Base-by-base conservation (phyloP, 1,140 invertebrate species). In the Drosophila setifemur region DNA sequence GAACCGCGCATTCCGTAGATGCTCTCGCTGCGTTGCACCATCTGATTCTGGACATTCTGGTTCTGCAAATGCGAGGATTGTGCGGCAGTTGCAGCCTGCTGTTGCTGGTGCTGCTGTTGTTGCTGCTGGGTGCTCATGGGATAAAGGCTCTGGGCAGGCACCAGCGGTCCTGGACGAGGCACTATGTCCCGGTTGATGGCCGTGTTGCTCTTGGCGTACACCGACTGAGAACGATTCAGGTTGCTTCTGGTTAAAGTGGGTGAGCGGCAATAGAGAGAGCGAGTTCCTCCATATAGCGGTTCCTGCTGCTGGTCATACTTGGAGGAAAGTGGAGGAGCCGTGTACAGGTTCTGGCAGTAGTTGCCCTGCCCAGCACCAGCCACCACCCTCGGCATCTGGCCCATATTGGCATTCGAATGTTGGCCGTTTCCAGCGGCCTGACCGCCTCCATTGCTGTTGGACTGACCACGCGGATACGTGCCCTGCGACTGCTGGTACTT, bases 201-300 rank as follows among this genome's bases (percentile, higher is more conserved):
- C 4, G 92, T 92, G 1, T 95, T 94, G n/a, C 95, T 95, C 89
- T 96, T 96, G 2, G 95, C 93, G 89, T 97, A 97, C 14, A 97
- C 96, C 2, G 95, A 96, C 83, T 97, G 96, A 0, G 96, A 97
- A 49, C 96, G 93, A 88, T 96, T 96, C 29, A 97, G 91, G 90
- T 96, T 95, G 14, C 95, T 95, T 23, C 96, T 89, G 0, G 95
- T 95, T 2, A 96, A 90, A 3, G 95, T 95, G 12, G 96, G 96
- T 0, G 95, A 96, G 72, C 95, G 95, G 86, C 95, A 95, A 87
- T 96, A 96, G 11, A 97, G 90, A 0, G 95, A 96, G 74, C 96
- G 96, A 6, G 95, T 96, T 2, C 96, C 96, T 12, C 95, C 96
- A 83, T 97, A 97, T 29, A 97, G 92, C 0, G 95, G 95, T 89